Evolutionary conservation across 1,140 invertebrate species (phyloP).

Genomic region (Halotydeus destructor): DNA sequence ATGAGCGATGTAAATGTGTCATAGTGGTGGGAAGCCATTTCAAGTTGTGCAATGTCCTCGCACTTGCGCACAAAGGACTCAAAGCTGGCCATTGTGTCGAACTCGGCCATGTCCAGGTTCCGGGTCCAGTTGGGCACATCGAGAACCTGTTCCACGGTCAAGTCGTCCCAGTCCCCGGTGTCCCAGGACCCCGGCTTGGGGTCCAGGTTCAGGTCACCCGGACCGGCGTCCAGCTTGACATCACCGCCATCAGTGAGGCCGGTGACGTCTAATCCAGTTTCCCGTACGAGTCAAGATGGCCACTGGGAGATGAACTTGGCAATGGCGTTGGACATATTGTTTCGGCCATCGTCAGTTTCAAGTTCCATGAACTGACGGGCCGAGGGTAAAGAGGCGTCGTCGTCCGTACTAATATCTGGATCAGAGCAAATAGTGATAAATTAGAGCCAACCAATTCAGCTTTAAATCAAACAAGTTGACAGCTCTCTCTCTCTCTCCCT

Average conservation of each 20-base stretch:
- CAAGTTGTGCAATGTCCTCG: conserved; percentile 44
- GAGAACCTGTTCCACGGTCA: conserved; percentile 29
- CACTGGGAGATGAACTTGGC: conserved; percentile 15
- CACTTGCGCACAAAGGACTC: conserved; percentile 50
- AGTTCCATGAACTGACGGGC: too few species aligned
- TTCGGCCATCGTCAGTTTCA: too few species aligned
- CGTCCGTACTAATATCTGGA: too few species aligned
- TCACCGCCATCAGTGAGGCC: conserved; percentile 1
- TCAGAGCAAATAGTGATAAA: too few species aligned
- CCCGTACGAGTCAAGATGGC: conserved; percentile 18
- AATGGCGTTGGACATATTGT: conserved; percentile 6
- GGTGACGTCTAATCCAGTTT: not conserved
- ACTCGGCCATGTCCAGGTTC: conserved; percentile 8
- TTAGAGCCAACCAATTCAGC: too few species aligned
- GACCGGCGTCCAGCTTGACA: conserved; percentile 5
- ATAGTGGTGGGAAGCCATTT: conserved; percentile 53
- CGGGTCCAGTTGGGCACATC: conserved; percentile 8
- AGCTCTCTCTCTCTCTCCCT: too few species aligned
- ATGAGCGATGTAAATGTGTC: conserved; percentile 66
- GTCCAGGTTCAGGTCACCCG: not conserved
- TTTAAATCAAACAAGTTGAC: too few species aligned
- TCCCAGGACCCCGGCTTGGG: not conserved
- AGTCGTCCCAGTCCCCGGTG: conserved; percentile 25
- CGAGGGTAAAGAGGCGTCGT: too few species aligned
- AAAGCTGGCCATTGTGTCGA: conserved; percentile 18